Conservation (phyloP, 2,888 invertebrate genomes). For the Erannis defoliaria region DNA sequence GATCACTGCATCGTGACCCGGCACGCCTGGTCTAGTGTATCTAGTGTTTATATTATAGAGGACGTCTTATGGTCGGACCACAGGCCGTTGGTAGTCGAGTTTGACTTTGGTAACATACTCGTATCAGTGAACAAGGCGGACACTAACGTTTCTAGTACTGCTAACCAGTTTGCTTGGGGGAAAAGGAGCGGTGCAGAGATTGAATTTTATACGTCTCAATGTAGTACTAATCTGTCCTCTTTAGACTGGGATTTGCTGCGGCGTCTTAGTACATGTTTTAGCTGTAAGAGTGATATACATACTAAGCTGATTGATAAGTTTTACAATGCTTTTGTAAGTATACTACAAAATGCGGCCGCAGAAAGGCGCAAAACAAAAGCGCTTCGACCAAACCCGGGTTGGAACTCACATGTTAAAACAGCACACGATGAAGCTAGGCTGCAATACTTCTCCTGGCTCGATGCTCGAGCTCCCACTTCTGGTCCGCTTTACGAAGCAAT, state of each 20-base stretch:
- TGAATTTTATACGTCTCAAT: conserved; percentile 18
- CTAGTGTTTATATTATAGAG: not conserved
- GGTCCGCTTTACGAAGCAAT: no score
- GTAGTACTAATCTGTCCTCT: not conserved
- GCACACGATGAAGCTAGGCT: no score
- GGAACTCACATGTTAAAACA: no score
- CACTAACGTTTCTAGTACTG: not conserved
- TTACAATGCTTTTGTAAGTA: not conserved
- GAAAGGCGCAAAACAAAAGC: no score
- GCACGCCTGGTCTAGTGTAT: not conserved
- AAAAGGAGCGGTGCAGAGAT: conserved; percentile 18
- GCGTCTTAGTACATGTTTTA: not conserved
- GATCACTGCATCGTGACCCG: no score
- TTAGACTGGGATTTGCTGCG: not conserved
- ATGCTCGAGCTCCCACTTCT: not conserved
- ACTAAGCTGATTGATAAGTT: not conserved
- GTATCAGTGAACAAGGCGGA: not conserved
- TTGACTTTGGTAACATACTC: not conserved
- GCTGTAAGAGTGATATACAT: not conserved
- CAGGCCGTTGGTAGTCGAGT: no score
- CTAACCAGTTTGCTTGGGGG: not conserved
- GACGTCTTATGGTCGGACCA: no score
- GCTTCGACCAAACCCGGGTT: no score
- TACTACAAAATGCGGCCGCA: no score
- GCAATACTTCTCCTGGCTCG: no score